phyloP scores from a whole-genome alignment of 2,113 vertebrate species.

The Epinephelus fuscoguttatus region DNA sequence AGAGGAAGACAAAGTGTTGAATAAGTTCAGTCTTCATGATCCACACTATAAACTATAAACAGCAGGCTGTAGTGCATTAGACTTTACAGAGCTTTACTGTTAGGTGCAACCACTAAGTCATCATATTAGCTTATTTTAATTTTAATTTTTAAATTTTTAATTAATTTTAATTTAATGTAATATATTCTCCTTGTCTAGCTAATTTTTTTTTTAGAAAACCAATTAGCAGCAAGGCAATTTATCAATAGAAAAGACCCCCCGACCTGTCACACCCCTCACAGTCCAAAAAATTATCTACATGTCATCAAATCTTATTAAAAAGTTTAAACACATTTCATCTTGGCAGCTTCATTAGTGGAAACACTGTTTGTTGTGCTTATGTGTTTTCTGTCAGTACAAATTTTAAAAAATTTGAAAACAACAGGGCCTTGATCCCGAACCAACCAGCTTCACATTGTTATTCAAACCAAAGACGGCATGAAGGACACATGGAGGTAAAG shows the following conservation, averaged over 20 bases:
- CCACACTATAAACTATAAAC: background rate
- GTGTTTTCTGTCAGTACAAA: conserved; percentile 5
- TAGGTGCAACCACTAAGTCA: background rate
- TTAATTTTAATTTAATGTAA: background rate
- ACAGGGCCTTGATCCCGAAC: background rate
- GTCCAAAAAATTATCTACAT: background rate
- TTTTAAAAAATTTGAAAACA: conserved; percentile 4
- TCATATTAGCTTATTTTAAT: background rate
- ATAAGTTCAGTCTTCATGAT: background rate
- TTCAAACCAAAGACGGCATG: background rate
- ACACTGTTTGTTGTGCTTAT: background rate
- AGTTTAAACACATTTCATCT: background rate
- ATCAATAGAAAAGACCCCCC: background rate
- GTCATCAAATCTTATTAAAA: conserved; percentile 9
- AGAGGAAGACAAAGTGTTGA: background rate
- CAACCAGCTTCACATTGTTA: background rate
- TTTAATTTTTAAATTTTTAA: no score
- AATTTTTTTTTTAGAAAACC: background rate
- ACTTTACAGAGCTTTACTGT: background rate
- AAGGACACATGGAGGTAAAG: background rate
- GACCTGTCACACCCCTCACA: background rate
- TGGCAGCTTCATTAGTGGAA: background rate
- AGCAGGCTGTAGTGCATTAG: rapidly evolving
- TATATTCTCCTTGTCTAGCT: background rate
- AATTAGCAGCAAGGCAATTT: background rate